Evolutionary conservation across 2,888 invertebrate species (phyloP), one percentile per base, ranked within the genome.

Genomic region (Acleris holmiana): DNA sequence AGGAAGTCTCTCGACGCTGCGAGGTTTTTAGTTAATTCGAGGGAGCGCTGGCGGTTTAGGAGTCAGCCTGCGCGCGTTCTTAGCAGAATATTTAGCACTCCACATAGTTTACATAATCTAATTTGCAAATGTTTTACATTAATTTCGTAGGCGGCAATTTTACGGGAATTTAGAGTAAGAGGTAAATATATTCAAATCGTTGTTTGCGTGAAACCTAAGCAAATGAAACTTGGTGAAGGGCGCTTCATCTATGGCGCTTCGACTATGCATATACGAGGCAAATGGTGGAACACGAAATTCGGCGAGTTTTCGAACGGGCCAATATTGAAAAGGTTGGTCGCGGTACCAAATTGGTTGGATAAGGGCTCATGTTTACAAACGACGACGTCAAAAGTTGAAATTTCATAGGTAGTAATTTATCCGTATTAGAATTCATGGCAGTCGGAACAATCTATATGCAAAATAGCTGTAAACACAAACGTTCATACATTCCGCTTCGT

Each of bases 81-180:
- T 61, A 57, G 49, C 55, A 48, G 65, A 73, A 72, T 74, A 79
- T 81, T 80, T 81, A 78, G 74, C 66, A 76, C 73, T 61, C 78
- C 77, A 74, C 80, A 81, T 81, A 84, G 82, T 84, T 83, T 75
- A 78, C 79, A 79, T 82, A 83, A 85, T 80, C 80, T 75, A 80
- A 84, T 85, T 84, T 82, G 78, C 76, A 76, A 78, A 82, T 82
- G 81, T 81, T 82, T 77, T 74, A 81, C 79, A 80, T 85, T 83
- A 81, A 85, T 84, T 79, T 79, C 71, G 67, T 57, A 74, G 70
- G 74, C 76, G 76, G 72, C 76, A 80, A 83, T 84, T 85, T 84
- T 75, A 79, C 77, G 77, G 72, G 76, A 77, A 80, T 84, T 82
- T 78, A 76, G 72, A 71, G 73, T 73, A 73, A 74, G 70, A 73